These are phyloP conservation scores for Blastobasis lacticolella DNA, from an alignment of 2,888 invertebrate species.

Conservation along the genomic window DNA sequence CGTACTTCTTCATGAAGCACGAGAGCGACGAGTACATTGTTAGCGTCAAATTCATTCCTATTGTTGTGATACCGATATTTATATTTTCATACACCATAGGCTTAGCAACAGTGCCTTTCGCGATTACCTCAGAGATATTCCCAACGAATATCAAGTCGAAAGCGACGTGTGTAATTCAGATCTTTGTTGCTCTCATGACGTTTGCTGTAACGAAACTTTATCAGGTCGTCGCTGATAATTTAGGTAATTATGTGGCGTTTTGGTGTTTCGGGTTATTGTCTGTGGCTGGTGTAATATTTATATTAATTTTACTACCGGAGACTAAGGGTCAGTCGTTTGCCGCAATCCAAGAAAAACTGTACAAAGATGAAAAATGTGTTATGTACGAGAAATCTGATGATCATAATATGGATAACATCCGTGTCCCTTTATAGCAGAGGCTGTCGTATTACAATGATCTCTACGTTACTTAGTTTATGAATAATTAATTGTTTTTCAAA, in stretches of 20 bases:
- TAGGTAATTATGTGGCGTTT: slow-evolving; percentile 70
- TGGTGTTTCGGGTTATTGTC: slow-evolving; percentile 71
- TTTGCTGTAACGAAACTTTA: slow-evolving; percentile 75
- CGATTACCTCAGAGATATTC: slow-evolving; percentile 78
- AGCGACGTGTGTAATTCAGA: slow-evolving; percentile 77
- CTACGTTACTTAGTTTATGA: not conserved
- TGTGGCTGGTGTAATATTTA: slow-evolving; percentile 67
- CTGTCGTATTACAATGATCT: not conserved
- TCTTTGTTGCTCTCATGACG: slow-evolving; percentile 74
- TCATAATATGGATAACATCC: slow-evolving; percentile 40
- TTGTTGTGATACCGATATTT: slow-evolving; percentile 74
- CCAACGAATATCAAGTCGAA: slow-evolving; percentile 77
- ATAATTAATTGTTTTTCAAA: not conserved
- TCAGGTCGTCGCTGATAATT: slow-evolving; percentile 66
- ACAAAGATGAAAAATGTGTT: slow-evolving; percentile 49
- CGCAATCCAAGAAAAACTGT: slow-evolving; percentile 69
- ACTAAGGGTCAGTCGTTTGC: slow-evolving; percentile 77
- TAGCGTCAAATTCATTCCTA: slow-evolving; percentile 70
- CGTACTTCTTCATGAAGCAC: slow-evolving; percentile 72
- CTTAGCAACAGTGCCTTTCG: slow-evolving; percentile 77
- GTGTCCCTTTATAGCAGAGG: slow-evolving; percentile 33
- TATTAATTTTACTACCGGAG: slow-evolving; percentile 69
- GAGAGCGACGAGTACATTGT: slow-evolving; percentile 55
- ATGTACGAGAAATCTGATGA: slow-evolving; percentile 49
- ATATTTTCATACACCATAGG: slow-evolving; percentile 77